These are phyloP conservation scores for Thripadectes ignobilis DNA, from an alignment of 2,797 vertebrate genomes.

Conservation along the genomic window DNA sequence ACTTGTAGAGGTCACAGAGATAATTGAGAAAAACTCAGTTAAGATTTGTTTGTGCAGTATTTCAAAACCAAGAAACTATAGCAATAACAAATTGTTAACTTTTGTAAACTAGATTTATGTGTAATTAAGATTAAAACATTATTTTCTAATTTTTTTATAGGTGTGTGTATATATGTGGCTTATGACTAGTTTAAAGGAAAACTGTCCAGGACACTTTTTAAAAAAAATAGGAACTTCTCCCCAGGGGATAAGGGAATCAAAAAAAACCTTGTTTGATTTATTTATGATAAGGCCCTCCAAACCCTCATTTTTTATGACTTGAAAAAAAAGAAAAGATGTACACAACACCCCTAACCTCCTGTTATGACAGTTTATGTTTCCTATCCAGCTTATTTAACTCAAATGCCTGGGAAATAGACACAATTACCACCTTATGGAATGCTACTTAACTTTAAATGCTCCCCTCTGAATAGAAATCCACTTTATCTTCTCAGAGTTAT, in stretches of 20 bases:
- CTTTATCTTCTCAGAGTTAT: constrained; percentile 77
- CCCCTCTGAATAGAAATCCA: constrained; percentile 74
- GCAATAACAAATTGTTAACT: background rate
- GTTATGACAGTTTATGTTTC: constrained; percentile 79
- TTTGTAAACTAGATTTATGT: background rate
- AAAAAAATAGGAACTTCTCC: constrained; percentile 46
- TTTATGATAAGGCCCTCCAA: constrained; percentile 58
- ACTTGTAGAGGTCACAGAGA: background rate
- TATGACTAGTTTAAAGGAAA: background rate
- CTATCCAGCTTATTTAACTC: constrained; percentile 78
- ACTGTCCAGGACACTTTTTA: background rate
- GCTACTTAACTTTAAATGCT: constrained; percentile 80
- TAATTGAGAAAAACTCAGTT: background rate
- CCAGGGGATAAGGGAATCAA: constrained; percentile 40
- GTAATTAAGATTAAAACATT: background rate
- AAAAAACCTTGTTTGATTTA: constrained; percentile 63
- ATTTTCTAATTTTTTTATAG: constrained; percentile 16
- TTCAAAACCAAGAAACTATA: background rate
- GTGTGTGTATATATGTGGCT: background rate
- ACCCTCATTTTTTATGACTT: constrained; percentile 60
- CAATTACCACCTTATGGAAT: constrained; percentile 82
- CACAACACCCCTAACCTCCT: constrained; percentile 65
- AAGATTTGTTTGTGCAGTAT: background rate
- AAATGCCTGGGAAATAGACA: constrained; percentile 78
- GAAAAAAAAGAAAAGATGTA: constrained; percentile 65